These are phyloP conservation scores for Malurus leucopterus DNA, from an alignment of 2,797 vertebrate species.

Conservation along the genomic window DNA sequence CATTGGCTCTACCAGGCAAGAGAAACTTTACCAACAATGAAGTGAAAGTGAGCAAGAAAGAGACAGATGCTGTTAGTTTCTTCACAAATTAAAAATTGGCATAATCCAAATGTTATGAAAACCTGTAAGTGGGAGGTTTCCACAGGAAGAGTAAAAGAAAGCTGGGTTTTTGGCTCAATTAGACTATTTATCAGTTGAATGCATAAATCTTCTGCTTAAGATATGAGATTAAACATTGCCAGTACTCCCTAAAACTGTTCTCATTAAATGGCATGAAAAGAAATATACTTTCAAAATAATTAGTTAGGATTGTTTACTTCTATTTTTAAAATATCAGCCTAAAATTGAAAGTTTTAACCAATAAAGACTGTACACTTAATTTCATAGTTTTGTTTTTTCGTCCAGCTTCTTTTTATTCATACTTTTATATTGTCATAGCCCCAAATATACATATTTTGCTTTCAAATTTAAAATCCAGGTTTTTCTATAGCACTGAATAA, in stretches of 20 bases:
- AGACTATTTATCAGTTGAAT: not conserved
- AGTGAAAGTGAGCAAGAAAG: not conserved
- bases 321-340: not conserved
- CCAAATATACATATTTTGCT: not conserved
- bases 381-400: not conserved
- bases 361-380: not conserved
- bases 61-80: not conserved
- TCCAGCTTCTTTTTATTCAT: not conserved
- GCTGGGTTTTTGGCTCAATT: not conserved
- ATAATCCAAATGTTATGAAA: not conserved
- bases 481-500: not conserved
- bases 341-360: not conserved
- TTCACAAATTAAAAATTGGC: not conserved
- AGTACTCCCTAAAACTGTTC: not conserved
- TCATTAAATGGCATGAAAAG: not conserved
- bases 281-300: not conserved
- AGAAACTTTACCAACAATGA: not conserved
- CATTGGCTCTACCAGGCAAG: not conserved
- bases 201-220: not conserved
- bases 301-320: not conserved
- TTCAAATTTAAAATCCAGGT: not conserved
- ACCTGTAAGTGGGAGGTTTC: not conserved
- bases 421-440: not conserved
- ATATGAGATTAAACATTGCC: not conserved
- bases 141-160: not conserved